Evolutionary conservation across 1,140 invertebrate species (phyloP), one percentile per base, ranked within the genome.

Genomic region (Aradophagus sp.): DNA sequence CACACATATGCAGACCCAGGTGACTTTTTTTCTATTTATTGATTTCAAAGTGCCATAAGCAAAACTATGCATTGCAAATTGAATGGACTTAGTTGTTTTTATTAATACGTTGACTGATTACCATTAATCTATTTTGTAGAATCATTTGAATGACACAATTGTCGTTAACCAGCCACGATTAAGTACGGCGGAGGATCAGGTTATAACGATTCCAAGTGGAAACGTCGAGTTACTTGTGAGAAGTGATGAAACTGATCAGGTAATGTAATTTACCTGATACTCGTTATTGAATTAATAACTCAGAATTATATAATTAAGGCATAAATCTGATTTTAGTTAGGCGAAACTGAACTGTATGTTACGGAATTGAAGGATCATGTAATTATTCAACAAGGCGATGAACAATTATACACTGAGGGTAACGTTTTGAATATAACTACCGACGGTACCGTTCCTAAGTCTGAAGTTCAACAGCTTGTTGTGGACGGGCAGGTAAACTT

Each of bases 81-180:
- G n/a, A n/a, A n/a, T n/a, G n/a, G n/a, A n/a, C n/a, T n/a, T n/a
- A n/a, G n/a, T n/a, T n/a, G n/a, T n/a, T n/a, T n/a, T n/a, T n/a
- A n/a, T n/a, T n/a, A n/a, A n/a, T n/a, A n/a, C n/a, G n/a, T 23
- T 34, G 12, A 13, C 19, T 15, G 17, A 15, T 38, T 11, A 1
- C 13, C 13, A 13, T n/a, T 27, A 14, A 1, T 42, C 12, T 11
- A 8, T 11, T 42, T 47, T 31, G 5, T 8, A 65, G 47, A 66
- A 66, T 31, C 93, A 95, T 78, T 75, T 90, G 5, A 92, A 92
- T 47, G 92, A 93, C 58, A 92, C 89, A 0, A 94, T 94, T 71
- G 90, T 94, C 0, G 90, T 93, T 0, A 94, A 93, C 80, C 91
- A 93, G 75, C 93, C 93, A 2, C 84, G 90, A 63, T 84, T 93